A percentile compares a stretch with the other conserved stretches of the same genome.
Conservation (phyloP, 1,140 invertebrate species). For the Aricia agestis region DNA sequence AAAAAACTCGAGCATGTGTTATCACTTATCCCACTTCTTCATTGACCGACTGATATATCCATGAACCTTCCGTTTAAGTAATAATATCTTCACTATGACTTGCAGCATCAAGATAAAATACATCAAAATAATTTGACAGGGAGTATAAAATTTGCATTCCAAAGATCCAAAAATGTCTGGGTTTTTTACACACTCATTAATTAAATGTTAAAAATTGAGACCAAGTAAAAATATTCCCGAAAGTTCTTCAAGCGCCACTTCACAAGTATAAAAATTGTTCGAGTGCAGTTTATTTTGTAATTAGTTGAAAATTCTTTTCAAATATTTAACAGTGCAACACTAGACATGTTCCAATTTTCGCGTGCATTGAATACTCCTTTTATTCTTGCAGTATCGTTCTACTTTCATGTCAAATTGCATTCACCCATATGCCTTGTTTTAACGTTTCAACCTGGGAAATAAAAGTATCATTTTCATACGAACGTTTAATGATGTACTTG, state of each 20-base stretch:
- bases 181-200: no score
- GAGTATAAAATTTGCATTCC: no score
- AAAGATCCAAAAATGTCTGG: no score
- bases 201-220: background rate
- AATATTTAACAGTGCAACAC: background rate
- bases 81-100: no score
- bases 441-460: slow-evolving; percentile 13
- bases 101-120: no score
- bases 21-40: no score
- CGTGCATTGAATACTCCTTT: slow-evolving; percentile 5
- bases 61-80: no score
- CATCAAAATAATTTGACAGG: no score
- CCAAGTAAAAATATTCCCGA: background rate
- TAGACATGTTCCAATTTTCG: slow-evolving; percentile 11
- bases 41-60: no score
- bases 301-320: background rate
- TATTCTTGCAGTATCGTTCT: slow-evolving; percentile 14
- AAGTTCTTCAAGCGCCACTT: background rate
- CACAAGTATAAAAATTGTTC: background rate
- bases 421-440: slow-evolving; percentile 5
- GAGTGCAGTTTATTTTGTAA: background rate
- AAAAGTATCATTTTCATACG: slow-evolving; percentile 11
- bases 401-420: slow-evolving; percentile 14
- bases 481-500: slow-evolving; percentile 12
- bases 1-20: no score